These are phyloP conservation scores for Hippocampus comes DNA, from an alignment of 2,113 vertebrate genomes.

Conservation along the genomic window DNA sequence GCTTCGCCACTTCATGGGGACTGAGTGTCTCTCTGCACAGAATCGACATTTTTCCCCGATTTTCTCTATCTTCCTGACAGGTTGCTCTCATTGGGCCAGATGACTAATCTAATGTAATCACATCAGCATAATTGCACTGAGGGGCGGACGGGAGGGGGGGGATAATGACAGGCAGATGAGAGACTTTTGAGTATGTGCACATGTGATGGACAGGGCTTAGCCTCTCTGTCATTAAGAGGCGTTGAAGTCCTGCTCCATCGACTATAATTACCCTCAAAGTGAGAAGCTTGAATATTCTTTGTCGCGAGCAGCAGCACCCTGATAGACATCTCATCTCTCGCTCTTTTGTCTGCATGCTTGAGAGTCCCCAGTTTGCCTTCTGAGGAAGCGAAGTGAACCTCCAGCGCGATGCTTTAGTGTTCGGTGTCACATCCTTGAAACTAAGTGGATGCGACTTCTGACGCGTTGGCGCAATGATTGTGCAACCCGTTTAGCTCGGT, in stretches of 20 bases:
- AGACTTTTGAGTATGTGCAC: slow-evolving; percentile 52
- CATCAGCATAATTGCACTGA: slow-evolving; percentile 72
- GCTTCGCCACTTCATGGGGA: slow-evolving; percentile 31
- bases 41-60: slow-evolving; percentile 48
- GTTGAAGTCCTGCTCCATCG: slow-evolving; percentile 59
- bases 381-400: slow-evolving; percentile 53
- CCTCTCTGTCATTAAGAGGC: slow-evolving; percentile 61
- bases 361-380: slow-evolving; percentile 51
- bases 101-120: slow-evolving; percentile 74
- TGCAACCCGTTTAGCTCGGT: slow-evolving; percentile 19
- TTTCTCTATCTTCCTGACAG: slow-evolving; percentile 56
- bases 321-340: slow-evolving; percentile 63
- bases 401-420: slow-evolving; percentile 45
- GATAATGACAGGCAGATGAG: slow-evolving; percentile 69
- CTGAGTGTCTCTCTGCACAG: slow-evolving; percentile 37
- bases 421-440: slow-evolving; percentile 61
- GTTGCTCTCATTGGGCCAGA: slow-evolving; percentile 64
- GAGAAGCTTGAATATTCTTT: slow-evolving; percentile 68
- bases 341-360: slow-evolving; percentile 44
- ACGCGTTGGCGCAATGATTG: slow-evolving; percentile 30
- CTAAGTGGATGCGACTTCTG: slow-evolving; percentile 35
- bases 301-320: slow-evolving; percentile 51
- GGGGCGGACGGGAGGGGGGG: slow-evolving; percentile 18
- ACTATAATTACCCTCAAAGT: slow-evolving; percentile 67
- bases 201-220: slow-evolving; percentile 68